Evolutionary conservation across 2,113 vertebrate genomes (phyloP), one percentile per base, ranked within the genome.

Genomic region (Zosterops pallidus): DNA sequence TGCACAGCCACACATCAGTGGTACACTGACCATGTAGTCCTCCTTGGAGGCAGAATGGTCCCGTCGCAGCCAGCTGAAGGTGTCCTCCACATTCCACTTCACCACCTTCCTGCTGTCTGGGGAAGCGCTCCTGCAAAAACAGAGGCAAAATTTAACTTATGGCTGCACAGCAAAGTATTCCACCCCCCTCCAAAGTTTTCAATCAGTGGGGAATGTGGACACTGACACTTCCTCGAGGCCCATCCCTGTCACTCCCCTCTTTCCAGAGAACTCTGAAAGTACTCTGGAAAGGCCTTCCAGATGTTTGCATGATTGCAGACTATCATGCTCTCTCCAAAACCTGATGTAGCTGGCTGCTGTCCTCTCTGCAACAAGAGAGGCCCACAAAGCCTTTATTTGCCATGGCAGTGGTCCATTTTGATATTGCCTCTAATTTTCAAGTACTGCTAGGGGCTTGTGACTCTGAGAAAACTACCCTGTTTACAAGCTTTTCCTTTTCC

Each of bases 51-150:
- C 99, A 0, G 99, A 99, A 95, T 99, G 99, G 97, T 99, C 99
- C 97, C 99, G 97, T 86, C 99, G 98, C 70, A 99, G 98, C 99
- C 99, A 99, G 98, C 98, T 99, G 98, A 99, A 99, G 11, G 99
- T 99, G 95, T 99, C 99, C 83, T 99, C 99, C 57, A 99, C 99
- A 0, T 99, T 99, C 99, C 99, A 99, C 84, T 99, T 99, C 94
- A 99, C 99, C 89, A 99, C 98, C 94, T 99, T 99, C 89, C 99
- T 98, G 97, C 99, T 99, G 95, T 99, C 99, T 5, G 99, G 99
- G 72, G 99, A 99, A 13, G 99, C 99, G 26, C 99, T 99, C 98
- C 99, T 99, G 96, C 64, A 83, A 22, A 42, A 24, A 60, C 1
- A 4, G 64, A 64, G 44, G 52, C 7, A 57, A 33, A 31, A 57